phyloP scores from a whole-genome alignment of 2,113 vertebrate species.

The Sarotherodon lohbergeri region DNA sequence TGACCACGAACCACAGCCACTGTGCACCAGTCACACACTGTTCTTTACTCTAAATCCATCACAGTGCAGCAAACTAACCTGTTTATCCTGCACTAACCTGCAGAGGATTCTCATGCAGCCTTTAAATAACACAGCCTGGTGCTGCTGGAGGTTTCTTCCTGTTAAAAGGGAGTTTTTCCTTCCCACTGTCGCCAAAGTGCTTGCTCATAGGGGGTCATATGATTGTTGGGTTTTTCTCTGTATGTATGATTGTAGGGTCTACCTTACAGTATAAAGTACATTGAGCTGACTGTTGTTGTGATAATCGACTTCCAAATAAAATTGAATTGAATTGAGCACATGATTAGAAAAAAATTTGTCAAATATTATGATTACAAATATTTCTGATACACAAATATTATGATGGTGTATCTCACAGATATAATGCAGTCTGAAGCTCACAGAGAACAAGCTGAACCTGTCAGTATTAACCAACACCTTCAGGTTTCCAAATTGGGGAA shows the following conservation, averaged over 20 bases:
- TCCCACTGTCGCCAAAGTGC: fast-evolving
- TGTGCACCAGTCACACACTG: background rate
- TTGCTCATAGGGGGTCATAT: fast-evolving
- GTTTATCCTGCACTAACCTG: background rate
- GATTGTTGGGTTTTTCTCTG: background rate
- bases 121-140: background rate
- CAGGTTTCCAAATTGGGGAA: background rate
- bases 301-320: background rate
- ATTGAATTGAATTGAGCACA: background rate
- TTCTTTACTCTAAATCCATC: background rate
- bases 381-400: background rate
- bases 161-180: background rate
- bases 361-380: background rate
- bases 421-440: background rate
- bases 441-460: background rate
- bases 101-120: background rate
- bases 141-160: background rate
- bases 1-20: background rate
- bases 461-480: fast-evolving
- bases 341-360: background rate
- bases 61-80: background rate
- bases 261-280: fast-evolving
- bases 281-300: background rate
- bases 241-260: fast-evolving
- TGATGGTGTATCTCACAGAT: background rate